Conservation (phyloP, 2,113 vertebrate species). For the Nyctibius bracteatus region DNA sequence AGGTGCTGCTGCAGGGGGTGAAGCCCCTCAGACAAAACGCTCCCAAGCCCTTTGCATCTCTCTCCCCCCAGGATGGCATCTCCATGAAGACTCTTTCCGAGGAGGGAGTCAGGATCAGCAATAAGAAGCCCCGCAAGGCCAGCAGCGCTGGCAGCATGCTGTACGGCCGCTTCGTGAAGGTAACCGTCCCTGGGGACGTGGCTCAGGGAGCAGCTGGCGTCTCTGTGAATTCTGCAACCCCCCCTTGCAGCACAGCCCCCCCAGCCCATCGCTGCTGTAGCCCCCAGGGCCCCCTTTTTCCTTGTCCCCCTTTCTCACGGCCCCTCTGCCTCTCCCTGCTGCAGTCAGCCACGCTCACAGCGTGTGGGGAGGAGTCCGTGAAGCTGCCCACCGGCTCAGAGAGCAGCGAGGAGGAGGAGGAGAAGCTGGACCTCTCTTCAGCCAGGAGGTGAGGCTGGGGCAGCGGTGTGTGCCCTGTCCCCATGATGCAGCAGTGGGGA, state of each 20-base stretch:
- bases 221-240: neutral
- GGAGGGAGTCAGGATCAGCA: slow-evolving; percentile 67
- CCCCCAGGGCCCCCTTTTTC: neutral
- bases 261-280: neutral
- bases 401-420: slow-evolving; percentile 75
- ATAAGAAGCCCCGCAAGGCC: slow-evolving; percentile 74
- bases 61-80: slow-evolving; percentile 75
- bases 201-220: neutral
- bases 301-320: neutral
- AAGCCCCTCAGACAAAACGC: neutral
- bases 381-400: slow-evolving; percentile 1
- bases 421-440: slow-evolving; percentile 79
- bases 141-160: slow-evolving; percentile 57
- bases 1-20: neutral
- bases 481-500: fast-evolving
- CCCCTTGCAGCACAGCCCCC: fast-evolving
- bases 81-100: slow-evolving; percentile 68
- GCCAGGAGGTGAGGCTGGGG: slow-evolving; percentile 67
- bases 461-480: fast-evolving
- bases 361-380: slow-evolving; percentile 70
- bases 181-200: neutral
- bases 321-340: neutral
- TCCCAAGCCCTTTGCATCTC: neutral
- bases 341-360: slow-evolving; percentile 82
- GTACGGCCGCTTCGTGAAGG: slow-evolving; percentile 92